phyloP scores from a whole-genome alignment of 2,113 vertebrate genomes.

The Ptilonorhynchus violaceus region DNA sequence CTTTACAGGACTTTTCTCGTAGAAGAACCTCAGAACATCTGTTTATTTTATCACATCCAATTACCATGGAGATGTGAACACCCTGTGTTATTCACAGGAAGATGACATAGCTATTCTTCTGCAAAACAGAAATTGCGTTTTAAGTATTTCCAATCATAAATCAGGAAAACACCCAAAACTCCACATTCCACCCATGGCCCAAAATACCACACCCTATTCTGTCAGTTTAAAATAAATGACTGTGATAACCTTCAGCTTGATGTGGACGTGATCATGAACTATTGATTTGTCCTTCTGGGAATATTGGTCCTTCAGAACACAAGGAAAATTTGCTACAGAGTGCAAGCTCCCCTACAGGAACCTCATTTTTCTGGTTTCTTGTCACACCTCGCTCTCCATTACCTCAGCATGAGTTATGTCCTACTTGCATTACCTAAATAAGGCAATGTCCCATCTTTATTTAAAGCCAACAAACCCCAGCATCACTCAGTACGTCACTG shows the following conservation, averaged over 20 bases:
- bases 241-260: neutral
- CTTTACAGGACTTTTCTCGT: neutral
- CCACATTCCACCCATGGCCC: neutral
- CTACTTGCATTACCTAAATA: neutral
- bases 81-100: slow-evolving; percentile 61
- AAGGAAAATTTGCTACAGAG: neutral
- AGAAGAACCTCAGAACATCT: slow-evolving; percentile 19
- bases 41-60: slow-evolving; percentile 48
- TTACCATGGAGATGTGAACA: slow-evolving; percentile 62
- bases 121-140: slow-evolving; percentile 48
- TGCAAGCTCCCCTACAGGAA: neutral
- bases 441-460: neutral
- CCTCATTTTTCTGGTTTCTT: neutral
- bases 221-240: neutral
- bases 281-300: neutral
- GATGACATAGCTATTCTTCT: slow-evolving; percentile 64
- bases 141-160: slow-evolving; percentile 61
- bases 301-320: neutral
- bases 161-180: slow-evolving; percentile 47
- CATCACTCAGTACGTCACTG: neutral
- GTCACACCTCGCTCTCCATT: neutral
- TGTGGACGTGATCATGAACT: neutral
- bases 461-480: neutral
- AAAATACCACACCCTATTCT: slow-evolving; percentile 18
- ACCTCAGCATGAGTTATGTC: neutral